phyloP scores from a whole-genome alignment of 2,113 vertebrate species.

The Tetrax tetrax region DNA sequence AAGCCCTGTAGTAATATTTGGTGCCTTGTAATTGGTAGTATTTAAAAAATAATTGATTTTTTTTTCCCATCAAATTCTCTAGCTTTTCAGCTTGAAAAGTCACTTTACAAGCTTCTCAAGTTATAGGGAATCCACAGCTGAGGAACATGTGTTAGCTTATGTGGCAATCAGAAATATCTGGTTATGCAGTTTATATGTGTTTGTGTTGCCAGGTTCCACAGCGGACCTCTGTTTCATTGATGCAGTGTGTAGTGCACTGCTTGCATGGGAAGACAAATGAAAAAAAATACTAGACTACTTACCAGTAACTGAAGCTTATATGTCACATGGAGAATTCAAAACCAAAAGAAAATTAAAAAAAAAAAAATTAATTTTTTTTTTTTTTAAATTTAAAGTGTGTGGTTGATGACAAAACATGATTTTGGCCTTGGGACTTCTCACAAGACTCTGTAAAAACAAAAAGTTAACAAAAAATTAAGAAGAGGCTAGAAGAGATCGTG shows the following conservation, averaged over 20 bases:
- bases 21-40: not conserved
- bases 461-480: not conserved
- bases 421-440: not conserved
- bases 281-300: not conserved
- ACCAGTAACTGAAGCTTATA: not conserved
- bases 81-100: not conserved
- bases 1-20: not conserved
- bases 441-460: not conserved
- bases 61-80: not conserved
- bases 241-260: not conserved
- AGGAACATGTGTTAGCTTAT: not conserved
- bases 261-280: not conserved
- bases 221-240: not conserved
- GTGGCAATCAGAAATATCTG: not conserved
- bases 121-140: not conserved
- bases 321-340: not conserved
- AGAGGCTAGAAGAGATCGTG: not conserved
- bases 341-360: not conserved
- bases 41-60: not conserved
- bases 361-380: not conserved
- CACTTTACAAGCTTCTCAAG: not conserved
- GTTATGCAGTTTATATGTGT: not conserved
- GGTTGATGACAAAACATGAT: not conserved
- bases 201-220: not conserved
- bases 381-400: not conserved